A percentile compares a stretch with the other conserved stretches of the same genome.
Evolutionary conservation across 1,140 invertebrate species (phyloP).

Genomic region (Eupristina koningsbergeri): DNA sequence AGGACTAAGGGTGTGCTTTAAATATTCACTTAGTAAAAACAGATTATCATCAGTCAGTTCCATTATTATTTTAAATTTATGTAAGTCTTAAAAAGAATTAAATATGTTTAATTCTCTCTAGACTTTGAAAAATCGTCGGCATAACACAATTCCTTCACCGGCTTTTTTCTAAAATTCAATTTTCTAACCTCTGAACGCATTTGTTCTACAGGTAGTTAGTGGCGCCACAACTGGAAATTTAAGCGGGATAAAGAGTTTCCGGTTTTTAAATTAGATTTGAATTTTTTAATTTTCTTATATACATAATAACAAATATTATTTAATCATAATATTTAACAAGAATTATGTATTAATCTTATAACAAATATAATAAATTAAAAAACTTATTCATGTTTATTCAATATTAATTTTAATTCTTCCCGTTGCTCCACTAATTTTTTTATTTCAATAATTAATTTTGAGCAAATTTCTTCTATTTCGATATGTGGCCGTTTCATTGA

Average conservation of each 20-base stretch:
- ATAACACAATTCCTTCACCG: conserved; percentile 51
- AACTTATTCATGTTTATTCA: neutral
- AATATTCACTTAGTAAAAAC: conserved; percentile 84
- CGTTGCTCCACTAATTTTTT: conserved; percentile 27
- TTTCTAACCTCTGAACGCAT: conserved; percentile 53
- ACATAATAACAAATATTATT: neutral
- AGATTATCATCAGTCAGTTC: conserved; percentile 89
- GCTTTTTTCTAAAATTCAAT: conserved; percentile 55
- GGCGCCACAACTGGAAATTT: conserved; percentile 16
- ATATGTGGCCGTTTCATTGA: conserved; percentile 39
- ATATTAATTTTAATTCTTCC: neutral
- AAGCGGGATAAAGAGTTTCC: conserved; percentile 42
- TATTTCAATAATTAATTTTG: neutral
- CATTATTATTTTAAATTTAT: conserved; percentile 73
- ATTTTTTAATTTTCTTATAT: neutral
- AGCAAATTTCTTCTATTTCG: conserved; percentile 12
- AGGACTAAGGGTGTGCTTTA: conserved; percentile 91
- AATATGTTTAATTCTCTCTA: conserved; percentile 42
- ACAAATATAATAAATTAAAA: neutral
- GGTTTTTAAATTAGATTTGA: neutral
- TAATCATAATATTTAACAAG: neutral
- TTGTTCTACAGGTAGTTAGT: conserved; percentile 25
- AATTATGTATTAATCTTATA: neutral
- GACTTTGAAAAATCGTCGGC: conserved; percentile 47
- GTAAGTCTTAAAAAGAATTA: conserved; percentile 11